Evolutionary conservation across 2,113 vertebrate genomes (phyloP), one percentile per base, ranked within the genome.

Genomic region (Hystrix brachyura): DNA sequence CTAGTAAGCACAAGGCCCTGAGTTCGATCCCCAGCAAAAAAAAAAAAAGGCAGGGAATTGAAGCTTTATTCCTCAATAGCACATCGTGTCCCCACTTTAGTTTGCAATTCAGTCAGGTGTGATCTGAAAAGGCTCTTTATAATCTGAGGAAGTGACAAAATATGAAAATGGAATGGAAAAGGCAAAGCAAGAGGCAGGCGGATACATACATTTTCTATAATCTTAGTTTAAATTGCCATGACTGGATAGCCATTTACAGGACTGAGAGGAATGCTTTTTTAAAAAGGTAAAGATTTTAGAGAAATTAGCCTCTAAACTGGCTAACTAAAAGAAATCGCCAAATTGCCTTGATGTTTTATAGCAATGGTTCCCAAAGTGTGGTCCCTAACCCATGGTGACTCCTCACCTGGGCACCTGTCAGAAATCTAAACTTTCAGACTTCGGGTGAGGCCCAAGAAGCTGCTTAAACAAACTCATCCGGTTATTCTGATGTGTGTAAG

Each of bases 281-380:
- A 81, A 71, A 82, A 79, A 91, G 69, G 76, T 74, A 76, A 97
- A 96, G 89, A 90, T 71, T 25, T 86, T 59, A 65, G 53, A 46
- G 43, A 84, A 87, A 87, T 87, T 55, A 87, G 69, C 92, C 84
- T 91, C 57, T 65, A 96, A 93, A 87, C 59, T 51, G 82, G 19
- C 38, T 76, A 79, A 85, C 19, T 71, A 67, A 81, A 72, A 64
- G 27, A 97, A 62, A 86, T 59, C 25, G 72, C 46, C 38, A 87
- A 95, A 86, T n/a, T 15, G 17, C 72, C 86, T 95, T 87, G 78
- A 72, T 86, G 38, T 76, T 83, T 91, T 71, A 94, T 3, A 80
- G 94, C 67, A 81, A 13, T 27, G 46, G 74, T 60, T 93, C 69
- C 69, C 90, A 55, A 71, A 55, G 34, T 71, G 27, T 69, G 48